Conservation (phyloP, 2,113 vertebrate species). For the Tinamus guttatus region DNA sequence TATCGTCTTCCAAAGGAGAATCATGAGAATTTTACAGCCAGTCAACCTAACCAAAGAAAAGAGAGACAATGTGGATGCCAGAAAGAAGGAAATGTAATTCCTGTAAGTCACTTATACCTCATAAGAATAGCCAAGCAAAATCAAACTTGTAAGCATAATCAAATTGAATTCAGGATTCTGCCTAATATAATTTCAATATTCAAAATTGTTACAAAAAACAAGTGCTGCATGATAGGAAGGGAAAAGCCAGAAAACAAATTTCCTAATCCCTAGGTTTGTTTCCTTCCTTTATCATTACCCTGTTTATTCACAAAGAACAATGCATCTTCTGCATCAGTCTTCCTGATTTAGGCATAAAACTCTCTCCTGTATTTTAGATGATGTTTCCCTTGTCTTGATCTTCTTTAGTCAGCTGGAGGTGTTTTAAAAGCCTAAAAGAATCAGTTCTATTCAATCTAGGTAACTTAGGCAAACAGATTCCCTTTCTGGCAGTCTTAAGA, state of each 20-base stretch:
- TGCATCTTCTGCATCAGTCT: background rate
- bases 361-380: background rate
- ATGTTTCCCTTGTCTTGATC: background rate
- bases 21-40: background rate
- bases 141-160: background rate
- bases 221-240: background rate
- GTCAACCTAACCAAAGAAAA: background rate
- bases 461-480: background rate
- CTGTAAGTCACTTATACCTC: background rate
- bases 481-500: background rate
- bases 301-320: background rate
- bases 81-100: background rate
- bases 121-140: background rate
- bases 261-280: background rate
- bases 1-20: background rate
- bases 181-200: background rate
- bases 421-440: background rate
- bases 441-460: background rate
- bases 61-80: background rate
- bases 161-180: background rate
- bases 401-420: background rate
- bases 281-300: background rate
- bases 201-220: background rate
- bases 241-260: background rate
- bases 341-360: background rate